Evolutionary conservation across 2,113 vertebrate genomes (phyloP).

Genomic region (Tetraodon nigroviridis): DNA sequence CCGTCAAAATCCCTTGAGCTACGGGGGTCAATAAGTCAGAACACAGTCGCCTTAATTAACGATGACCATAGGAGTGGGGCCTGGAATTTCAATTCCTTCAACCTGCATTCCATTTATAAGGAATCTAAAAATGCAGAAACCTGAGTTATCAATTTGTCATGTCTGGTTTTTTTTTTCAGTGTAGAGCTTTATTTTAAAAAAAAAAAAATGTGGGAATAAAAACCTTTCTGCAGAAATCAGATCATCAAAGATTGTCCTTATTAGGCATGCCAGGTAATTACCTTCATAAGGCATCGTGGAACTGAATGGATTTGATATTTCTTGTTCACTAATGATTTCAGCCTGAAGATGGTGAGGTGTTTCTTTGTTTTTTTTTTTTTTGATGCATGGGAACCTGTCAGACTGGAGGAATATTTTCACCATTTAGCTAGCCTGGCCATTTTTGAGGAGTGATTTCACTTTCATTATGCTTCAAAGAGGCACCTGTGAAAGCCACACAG

Average conservation of each 20-base stretch:
- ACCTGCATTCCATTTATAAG: conserved; percentile 36
- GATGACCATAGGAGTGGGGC: conserved; percentile 70
- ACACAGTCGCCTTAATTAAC: conserved; percentile 77
- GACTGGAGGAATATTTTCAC: conserved; percentile 63
- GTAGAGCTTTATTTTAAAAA: conserved; percentile 12
- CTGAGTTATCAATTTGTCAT: conserved; percentile 20
- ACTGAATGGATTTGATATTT: conserved; percentile 44
- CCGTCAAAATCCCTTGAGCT: conserved; percentile 77
- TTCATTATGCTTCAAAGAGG: conserved; percentile 63
- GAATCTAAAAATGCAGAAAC: conserved; percentile 1
- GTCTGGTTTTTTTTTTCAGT: conserved; percentile 38
- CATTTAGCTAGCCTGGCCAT: conserved; percentile 61
- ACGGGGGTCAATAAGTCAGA: conserved; percentile 76
- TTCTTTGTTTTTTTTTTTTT: conserved; percentile 11
- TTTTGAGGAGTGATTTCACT: conserved; percentile 68
- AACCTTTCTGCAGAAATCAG: conserved; percentile 18
- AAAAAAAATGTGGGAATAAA: conserved; percentile 33
- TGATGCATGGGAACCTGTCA: conserved; percentile 69
- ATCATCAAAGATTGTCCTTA: conserved; percentile 33
- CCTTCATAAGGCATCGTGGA: conserved; percentile 17
- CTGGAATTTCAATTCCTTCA: conserved; percentile 64
- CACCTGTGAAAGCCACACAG: conserved; percentile 70
- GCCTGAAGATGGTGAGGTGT: conserved; percentile 36
- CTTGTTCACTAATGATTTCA: conserved; percentile 45
- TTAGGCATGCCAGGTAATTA: conserved; percentile 41